Evolutionary conservation across 2,797 vertebrate species (phyloP).

Genomic region (Alcedo quadribrachys): DNA sequence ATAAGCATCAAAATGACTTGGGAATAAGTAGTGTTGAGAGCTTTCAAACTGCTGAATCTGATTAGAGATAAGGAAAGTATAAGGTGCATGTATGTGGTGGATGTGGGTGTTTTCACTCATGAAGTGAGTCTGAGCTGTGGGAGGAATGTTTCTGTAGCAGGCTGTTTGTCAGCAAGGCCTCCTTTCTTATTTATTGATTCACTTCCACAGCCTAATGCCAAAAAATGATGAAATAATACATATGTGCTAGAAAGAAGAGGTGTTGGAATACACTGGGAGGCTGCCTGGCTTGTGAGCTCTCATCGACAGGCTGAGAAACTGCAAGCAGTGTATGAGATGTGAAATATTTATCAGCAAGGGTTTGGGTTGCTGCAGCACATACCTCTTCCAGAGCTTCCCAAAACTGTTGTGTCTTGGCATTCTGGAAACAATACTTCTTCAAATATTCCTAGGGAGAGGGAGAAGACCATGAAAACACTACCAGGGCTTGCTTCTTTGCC

Average conservation of each 20-base stretch:
- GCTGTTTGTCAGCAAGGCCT: background rate
- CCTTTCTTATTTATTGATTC: background rate
- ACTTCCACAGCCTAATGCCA: background rate
- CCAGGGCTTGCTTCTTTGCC: background rate
- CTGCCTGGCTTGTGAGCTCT: background rate
- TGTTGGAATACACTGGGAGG: background rate
- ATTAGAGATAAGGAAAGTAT: background rate
- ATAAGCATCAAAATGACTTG: background rate
- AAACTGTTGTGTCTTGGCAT: constrained; percentile 93
- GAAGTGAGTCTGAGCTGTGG: background rate
- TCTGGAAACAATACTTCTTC: constrained; percentile 77
- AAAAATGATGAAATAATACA: background rate
- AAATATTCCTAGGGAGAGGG: constrained; percentile 84
- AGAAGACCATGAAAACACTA: constrained; percentile 13
- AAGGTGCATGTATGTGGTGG: background rate
- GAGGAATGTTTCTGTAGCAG: background rate
- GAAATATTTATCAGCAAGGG: background rate
- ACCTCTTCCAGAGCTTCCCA: constrained; percentile 88
- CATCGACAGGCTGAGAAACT: background rate
- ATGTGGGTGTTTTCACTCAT: background rate
- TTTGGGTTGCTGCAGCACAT: constrained; percentile 25
- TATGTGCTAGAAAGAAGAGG: background rate
- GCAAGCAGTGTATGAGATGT: background rate
- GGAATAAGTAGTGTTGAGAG: background rate
- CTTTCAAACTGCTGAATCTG: background rate